Evolutionary conservation across 2,797 vertebrate species (phyloP).

Genomic region (Gouania willdenowi): DNA sequence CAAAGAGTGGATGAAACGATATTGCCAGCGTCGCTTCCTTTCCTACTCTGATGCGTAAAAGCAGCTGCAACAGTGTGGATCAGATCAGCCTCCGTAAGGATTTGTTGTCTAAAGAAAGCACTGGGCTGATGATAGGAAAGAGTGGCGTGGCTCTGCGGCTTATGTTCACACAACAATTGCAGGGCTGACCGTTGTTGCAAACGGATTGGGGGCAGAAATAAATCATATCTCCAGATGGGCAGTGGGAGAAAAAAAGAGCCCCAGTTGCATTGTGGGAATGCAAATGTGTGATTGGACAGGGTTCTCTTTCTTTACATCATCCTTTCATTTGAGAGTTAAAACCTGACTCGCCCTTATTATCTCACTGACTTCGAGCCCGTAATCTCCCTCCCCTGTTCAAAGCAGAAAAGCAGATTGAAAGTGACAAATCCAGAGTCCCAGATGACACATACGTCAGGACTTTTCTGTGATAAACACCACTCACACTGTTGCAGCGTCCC

Average conservation of each 20-base stretch:
- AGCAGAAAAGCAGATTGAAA: conserved; percentile 63
- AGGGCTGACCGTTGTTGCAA: conserved; percentile 25
- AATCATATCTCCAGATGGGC: conserved; percentile 32
- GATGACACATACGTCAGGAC: conserved; percentile 62
- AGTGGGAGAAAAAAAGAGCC: not conserved
- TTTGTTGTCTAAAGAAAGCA: conserved; percentile 14
- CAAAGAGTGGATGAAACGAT: not conserved
- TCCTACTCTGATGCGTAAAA: conserved; percentile 4
- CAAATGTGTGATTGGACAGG: conserved; percentile 11
- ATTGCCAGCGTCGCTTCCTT: not conserved
- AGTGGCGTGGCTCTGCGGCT: conserved; percentile 19
- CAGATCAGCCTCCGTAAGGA: conserved; percentile 21
- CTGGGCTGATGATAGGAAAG: conserved; percentile 21
- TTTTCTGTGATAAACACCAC: conserved; percentile 44
- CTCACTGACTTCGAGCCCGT: conserved; percentile 46
- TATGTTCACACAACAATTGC: conserved; percentile 32
- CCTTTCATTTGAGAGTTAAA: conserved; percentile 49
- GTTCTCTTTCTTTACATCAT: conserved; percentile 21
- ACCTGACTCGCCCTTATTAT: conserved; percentile 38
- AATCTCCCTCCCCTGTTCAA: conserved; percentile 52
- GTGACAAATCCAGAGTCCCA: conserved; percentile 55
- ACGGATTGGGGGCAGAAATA: conserved; percentile 24
- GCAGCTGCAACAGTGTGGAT: conserved; percentile 22
- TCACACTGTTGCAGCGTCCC: conserved; percentile 25
- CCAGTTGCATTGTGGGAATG: conserved; percentile 28